Base-by-base conservation (phyloP, 2,888 invertebrate species). In the Nemapogon koenigi region DNA sequence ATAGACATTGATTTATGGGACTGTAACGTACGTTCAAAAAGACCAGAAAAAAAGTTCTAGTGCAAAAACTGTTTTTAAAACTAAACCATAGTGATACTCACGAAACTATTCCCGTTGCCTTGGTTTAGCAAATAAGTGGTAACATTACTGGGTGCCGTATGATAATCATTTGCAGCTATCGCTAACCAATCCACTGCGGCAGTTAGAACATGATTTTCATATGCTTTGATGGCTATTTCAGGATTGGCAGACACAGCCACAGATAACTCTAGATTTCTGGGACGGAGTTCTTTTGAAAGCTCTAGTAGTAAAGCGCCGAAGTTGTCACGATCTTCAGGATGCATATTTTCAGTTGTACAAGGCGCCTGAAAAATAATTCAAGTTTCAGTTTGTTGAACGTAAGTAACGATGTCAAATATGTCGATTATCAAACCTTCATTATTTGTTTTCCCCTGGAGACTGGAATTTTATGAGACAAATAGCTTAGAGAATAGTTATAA, bases 161-260 rank as follows among this genome's bases (percentile, higher is more conserved):
- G 89, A 68, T 86, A 90, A 59, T 91, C 91, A 57, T 91, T 92
- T 0, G 90, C 86, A 82, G 91, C 91, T 14, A 91, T 85, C 1
- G 89, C 83, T 33, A 92, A 84, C 89, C 90, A 91, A 60, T 92
- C 90, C 30, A 90, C 80, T 49, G 89, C 83, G 25, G 80, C 70
- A 0, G 83, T 78, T 13, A 91, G 57, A 1, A 81, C 67, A 3
- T 85, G 80, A 0, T 89, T 84, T 50, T 91, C 88, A 52, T 91
- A 91, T 11, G 88, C 90, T 18, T 82, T 71, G 46, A 87, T 84
- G 10, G 90, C 87, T 4, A 90, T 84, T 46, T 80, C 82, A 53
- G 89, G 88, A 45, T 84, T 85, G 0, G 90, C 85, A 0, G 90
- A 85, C 1, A 90, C 90, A 42, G 88, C 86, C 0, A 87, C 83